Conservation (phyloP, 2,113 vertebrate species). For the Heptranchias perlo region DNA sequence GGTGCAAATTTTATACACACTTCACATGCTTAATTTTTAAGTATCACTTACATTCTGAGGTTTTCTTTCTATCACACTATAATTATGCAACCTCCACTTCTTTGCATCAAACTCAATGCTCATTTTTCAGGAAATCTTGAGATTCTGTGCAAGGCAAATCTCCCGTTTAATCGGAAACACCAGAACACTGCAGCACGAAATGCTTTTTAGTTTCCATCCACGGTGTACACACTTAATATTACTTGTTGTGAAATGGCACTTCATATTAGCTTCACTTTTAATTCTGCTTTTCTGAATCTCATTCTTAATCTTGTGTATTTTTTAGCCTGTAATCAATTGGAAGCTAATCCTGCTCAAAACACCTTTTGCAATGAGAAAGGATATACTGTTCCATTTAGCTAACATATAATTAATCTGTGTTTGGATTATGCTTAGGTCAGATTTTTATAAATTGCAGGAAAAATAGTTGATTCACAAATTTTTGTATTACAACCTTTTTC, state of each 20-base stretch:
- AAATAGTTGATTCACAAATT: background rate
- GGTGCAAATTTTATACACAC: background rate
- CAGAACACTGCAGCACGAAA: background rate
- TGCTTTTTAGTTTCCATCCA: background rate
- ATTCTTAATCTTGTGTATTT: background rate
- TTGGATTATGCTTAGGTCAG: background rate
- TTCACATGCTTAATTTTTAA: background rate
- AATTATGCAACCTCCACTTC: background rate
- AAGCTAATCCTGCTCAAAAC: background rate
- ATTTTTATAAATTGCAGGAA: background rate
- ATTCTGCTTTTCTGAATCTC: constrained; percentile 37
- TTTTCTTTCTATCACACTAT: background rate
- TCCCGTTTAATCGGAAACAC: too few species aligned
- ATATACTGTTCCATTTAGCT: background rate
- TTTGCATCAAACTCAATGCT: background rate
- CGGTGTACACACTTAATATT: background rate
- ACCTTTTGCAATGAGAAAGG: background rate
- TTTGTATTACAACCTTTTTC: background rate
- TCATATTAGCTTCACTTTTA: background rate
- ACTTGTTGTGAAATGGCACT: background rate
- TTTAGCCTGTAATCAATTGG: background rate
- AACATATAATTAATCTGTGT: background rate
- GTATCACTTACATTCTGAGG: background rate
- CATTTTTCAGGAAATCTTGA: background rate
- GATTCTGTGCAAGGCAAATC: background rate